phyloP scores from a whole-genome alignment of 2,113 vertebrate species.

The Pomatorhinus ruficollis region DNA sequence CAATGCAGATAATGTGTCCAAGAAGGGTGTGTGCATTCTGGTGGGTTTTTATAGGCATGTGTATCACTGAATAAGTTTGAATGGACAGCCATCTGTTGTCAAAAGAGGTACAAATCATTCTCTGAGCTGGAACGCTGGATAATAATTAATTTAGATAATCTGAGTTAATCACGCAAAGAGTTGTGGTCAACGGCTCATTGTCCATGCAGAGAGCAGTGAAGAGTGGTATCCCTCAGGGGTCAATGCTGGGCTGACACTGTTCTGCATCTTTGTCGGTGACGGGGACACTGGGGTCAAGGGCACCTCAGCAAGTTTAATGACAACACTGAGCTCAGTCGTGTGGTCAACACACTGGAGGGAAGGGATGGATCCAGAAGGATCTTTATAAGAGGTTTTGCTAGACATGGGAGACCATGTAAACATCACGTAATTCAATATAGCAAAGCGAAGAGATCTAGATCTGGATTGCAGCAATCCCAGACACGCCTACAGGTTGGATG shows the following conservation, averaged over 20 bases:
- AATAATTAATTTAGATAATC: not conserved
- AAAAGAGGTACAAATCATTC: not conserved
- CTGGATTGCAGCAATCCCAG: not conserved
- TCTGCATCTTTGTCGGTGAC: not conserved
- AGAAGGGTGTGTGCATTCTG: not conserved
- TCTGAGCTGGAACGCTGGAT: not conserved
- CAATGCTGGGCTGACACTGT: accelerated
- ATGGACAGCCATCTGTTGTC: not conserved
- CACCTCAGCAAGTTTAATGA: not conserved
- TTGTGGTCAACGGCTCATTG: accelerated
- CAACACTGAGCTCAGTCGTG: not conserved
- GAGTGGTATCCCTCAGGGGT: not conserved
- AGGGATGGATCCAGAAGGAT: no score
- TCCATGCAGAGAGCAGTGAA: not conserved
- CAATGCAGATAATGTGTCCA: not conserved
- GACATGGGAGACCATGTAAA: accelerated
- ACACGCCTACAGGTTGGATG: no score
- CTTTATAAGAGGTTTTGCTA: no score
- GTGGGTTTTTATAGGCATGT: not conserved
- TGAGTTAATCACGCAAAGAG: not conserved
- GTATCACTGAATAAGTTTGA: not conserved
- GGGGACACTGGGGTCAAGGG: accelerated
- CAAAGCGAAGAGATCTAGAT: not conserved
- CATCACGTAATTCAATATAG: not conserved
- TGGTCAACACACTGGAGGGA: not conserved